phyloP scores from a whole-genome alignment of 2,113 vertebrate species.

The Paratilapia polleni region DNA sequence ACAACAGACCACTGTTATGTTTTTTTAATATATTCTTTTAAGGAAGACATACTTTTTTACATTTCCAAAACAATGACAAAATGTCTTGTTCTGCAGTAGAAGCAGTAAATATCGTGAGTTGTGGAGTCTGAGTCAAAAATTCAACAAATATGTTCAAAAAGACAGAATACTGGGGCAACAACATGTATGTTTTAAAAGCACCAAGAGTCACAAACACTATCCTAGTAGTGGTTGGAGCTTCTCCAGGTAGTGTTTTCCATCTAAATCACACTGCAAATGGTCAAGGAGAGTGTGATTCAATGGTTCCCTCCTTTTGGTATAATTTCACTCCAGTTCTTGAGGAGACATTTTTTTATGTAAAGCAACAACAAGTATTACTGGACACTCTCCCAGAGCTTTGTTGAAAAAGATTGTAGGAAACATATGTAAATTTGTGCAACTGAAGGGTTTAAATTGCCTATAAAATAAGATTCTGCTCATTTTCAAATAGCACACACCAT shows the following conservation, averaged over 20 bases:
- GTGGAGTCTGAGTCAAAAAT: background rate
- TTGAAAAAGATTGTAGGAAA: slow-evolving; percentile 81
- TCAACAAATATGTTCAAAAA: slow-evolving; percentile 21
- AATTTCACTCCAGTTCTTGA: slow-evolving; percentile 47
- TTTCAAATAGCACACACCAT: slow-evolving; percentile 61
- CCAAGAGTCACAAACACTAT: slow-evolving; percentile 53
- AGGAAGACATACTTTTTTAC: slow-evolving; percentile 42
- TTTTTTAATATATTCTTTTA: slow-evolving; percentile 48
- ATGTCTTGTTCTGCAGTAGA: slow-evolving; percentile 45
- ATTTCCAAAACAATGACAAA: slow-evolving; percentile 71
- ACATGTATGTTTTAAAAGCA: slow-evolving; percentile 33
- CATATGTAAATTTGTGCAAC: slow-evolving; percentile 69
- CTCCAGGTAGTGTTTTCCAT: slow-evolving; percentile 68
- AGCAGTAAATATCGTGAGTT: slow-evolving; percentile 28
- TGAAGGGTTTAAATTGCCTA: slow-evolving; percentile 76
- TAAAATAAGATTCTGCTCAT: slow-evolving; percentile 73
- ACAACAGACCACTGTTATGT: slow-evolving; percentile 78
- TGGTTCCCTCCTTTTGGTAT: slow-evolving; percentile 57
- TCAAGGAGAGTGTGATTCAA: slow-evolving; percentile 54
- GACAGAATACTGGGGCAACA: slow-evolving; percentile 31
- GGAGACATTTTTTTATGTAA: slow-evolving; percentile 69
- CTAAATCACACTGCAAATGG: slow-evolving; percentile 65
- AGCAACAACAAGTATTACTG: slow-evolving; percentile 72
- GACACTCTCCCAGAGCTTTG: slow-evolving; percentile 69
- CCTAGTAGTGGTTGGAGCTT: slow-evolving; percentile 63